Conservation (phyloP, 2,888 invertebrate genomes). For the Philereme vetulata region DNA sequence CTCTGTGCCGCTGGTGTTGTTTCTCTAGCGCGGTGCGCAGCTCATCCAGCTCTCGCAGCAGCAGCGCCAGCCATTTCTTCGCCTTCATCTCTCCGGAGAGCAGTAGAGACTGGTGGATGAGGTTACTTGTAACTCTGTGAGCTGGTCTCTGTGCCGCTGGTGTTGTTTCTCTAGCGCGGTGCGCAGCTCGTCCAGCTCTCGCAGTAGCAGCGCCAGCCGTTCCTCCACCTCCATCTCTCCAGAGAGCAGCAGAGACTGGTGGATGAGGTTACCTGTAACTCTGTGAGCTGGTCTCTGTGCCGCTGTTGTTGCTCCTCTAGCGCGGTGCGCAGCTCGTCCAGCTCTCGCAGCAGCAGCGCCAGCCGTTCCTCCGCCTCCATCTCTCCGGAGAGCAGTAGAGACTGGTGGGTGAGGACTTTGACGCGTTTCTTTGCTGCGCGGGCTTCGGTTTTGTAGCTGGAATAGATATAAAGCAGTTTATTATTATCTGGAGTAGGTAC, state of each 20-base stretch:
- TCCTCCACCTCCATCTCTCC: too few species aligned
- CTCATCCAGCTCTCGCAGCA: conserved; percentile 86
- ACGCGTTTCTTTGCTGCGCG: conserved; percentile 85
- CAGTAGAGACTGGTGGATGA: conserved; percentile 87
- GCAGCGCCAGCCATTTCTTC: conserved; percentile 80
- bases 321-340: conserved; percentile 84
- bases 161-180: too few species aligned
- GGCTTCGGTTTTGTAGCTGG: conserved; percentile 80
- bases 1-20: conserved; percentile 81
- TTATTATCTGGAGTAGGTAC: too few species aligned
- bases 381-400: conserved; percentile 85
- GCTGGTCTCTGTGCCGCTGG: too few species aligned
- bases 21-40: conserved; percentile 85
- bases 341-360: conserved; percentile 83
- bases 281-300: conserved; percentile 82
- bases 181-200: too few species aligned
- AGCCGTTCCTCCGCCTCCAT: conserved; percentile 82
- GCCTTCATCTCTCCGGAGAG: conserved; percentile 84
- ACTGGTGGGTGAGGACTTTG: conserved; percentile 86
- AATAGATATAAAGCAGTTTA: background rate
- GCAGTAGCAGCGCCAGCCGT: too few species aligned
- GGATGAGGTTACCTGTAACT: conserved; percentile 70
- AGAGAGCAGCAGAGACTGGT: too few species aligned
- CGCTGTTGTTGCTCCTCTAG: conserved; percentile 85
- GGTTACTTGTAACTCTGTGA: conserved; percentile 11